phyloP scores from a whole-genome alignment of 1,140 invertebrate genomes.

The Palaemon carinicauda region DNA sequence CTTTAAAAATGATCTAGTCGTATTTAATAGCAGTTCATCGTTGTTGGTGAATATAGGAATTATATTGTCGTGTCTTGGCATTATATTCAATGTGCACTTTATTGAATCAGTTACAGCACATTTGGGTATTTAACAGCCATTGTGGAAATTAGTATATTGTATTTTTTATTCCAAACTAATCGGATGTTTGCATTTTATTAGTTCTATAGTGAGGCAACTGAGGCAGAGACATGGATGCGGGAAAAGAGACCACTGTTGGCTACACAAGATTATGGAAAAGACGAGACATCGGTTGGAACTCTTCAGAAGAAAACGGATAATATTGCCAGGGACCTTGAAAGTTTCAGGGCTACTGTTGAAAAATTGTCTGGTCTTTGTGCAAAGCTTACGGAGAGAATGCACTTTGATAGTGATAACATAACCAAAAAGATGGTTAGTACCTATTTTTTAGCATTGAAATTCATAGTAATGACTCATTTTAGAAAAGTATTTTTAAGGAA shows the following conservation, averaged over 20 bases:
- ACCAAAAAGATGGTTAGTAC: slow-evolving; percentile 69
- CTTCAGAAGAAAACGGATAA: slow-evolving; percentile 81
- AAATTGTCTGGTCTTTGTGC: slow-evolving; percentile 74
- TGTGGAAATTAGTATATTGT: not conserved
- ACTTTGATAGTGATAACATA: slow-evolving; percentile 83
- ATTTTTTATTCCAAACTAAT: not conserved
- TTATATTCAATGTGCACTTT: too few relatives aligned
- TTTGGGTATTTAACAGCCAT: not conserved
- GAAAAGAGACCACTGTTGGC: slow-evolving; percentile 81
- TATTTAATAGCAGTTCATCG: too few relatives aligned
- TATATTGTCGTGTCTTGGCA: not conserved
- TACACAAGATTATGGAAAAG: slow-evolving; percentile 82
- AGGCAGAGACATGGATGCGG: slow-evolving; percentile 86
- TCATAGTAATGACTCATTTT: slow-evolving; percentile 82
- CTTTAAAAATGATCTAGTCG: too few relatives aligned
- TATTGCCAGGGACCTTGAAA: slow-evolving; percentile 78
- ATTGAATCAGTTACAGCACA: too few relatives aligned
- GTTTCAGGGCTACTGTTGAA: slow-evolving; percentile 75
- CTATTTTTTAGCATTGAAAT: slow-evolving; percentile 62
- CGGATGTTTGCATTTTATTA: slow-evolving; percentile 64
- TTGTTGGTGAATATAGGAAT: too few relatives aligned
- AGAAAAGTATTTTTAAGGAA: slow-evolving; percentile 77
- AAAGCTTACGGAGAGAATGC: slow-evolving; percentile 76
- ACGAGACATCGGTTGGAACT: slow-evolving; percentile 85
- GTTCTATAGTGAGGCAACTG: slow-evolving; percentile 86